Base-by-base conservation (phyloP, 1,140 invertebrate species). In the Calosoma granatense region DNA sequence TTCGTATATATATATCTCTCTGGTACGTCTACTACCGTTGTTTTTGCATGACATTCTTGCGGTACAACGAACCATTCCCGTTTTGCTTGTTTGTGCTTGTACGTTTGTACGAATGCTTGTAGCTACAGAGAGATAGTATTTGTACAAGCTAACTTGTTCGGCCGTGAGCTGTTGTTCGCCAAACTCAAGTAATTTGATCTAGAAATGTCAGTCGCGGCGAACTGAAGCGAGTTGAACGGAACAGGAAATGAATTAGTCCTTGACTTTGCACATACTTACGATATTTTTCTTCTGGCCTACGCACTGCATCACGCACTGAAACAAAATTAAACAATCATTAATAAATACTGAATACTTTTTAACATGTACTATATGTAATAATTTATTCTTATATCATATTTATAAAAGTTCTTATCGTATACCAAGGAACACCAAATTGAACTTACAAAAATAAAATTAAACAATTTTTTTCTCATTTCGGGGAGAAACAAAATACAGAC, bases 281-380 rank as follows among this genome's bases (percentile, higher is more conserved):
- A 61, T 17, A 52, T 61, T 59, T 22, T 64, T 63, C 58, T 66
- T 64, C 54, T 64, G 59, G n/a, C 61, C 66, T 2, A 65, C 60
- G 52, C 66, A 68, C 57, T 64, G 57, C 3, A 58, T 30, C 17
- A 68, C 63, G 54, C 66, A 68, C 66, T 68, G 59, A 51, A 65
- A 66, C 51, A 51, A 61, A 61, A 61, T 58, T 22, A 51, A 55
- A 54, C 9, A 47, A 47, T 12, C 9, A 36, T 36, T 36, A n/a
- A n/a, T n/a, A n/a, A n/a, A n/a, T n/a, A n/a, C n/a, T n/a, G n/a
- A n/a, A n/a, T n/a, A n/a, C n/a, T n/a, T n/a, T n/a, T n/a, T n/a
- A n/a, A n/a, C n/a, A n/a, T n/a, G n/a, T n/a, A n/a, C n/a, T n/a
- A n/a, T n/a, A n/a, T n/a, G n/a, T n/a, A n/a, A n/a, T n/a, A n/a